A percentile compares a stretch with the other conserved stretches of the same genome.
Evolutionary conservation across 1,140 invertebrate genomes (phyloP).

Genomic region (Pachypeltis micranthus): DNA sequence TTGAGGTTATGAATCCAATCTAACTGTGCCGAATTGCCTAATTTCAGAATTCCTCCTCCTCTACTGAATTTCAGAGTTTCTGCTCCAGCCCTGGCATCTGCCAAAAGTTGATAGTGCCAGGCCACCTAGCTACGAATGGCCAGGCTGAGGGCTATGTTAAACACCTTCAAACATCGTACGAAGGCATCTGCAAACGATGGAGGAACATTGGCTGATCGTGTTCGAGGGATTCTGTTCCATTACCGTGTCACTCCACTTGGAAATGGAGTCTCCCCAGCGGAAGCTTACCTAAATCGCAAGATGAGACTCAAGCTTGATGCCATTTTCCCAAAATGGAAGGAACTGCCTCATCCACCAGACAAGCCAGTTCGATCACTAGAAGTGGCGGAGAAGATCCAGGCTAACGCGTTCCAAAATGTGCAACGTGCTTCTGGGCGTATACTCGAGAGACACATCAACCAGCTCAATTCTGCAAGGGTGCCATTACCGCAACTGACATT

Average conservation of each 20-base stretch:
- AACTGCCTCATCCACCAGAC: background rate
- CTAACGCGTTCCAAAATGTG: background rate
- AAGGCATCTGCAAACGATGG: constrained; percentile 5
- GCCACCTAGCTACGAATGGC: constrained; percentile 29
- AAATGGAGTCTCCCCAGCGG: background rate
- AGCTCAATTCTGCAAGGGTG: background rate
- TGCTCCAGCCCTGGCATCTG: constrained; percentile 26
- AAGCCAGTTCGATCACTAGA: background rate
- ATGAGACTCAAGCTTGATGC: constrained; percentile 1
- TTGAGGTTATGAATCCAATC: background rate
- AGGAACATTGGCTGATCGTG: background rate
- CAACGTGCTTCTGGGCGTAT: background rate
- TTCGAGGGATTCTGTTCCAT: background rate
- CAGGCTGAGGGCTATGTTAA: constrained; percentile 18
- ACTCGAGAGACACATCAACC: background rate
- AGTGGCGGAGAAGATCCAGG: background rate
- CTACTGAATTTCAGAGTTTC: constrained; percentile 32
- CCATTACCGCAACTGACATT: background rate
- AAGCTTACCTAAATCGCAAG: background rate
- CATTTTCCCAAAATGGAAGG: background rate
- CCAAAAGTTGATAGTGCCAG: constrained; percentile 27
- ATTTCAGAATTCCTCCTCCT: too few species aligned
- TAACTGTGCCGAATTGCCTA: too few species aligned
- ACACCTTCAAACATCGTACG: constrained; percentile 15
- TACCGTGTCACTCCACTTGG: background rate